These are phyloP conservation scores for Prietella phreatophila DNA, from an alignment of 2,113 vertebrate genomes.

Conservation along the genomic window DNA sequence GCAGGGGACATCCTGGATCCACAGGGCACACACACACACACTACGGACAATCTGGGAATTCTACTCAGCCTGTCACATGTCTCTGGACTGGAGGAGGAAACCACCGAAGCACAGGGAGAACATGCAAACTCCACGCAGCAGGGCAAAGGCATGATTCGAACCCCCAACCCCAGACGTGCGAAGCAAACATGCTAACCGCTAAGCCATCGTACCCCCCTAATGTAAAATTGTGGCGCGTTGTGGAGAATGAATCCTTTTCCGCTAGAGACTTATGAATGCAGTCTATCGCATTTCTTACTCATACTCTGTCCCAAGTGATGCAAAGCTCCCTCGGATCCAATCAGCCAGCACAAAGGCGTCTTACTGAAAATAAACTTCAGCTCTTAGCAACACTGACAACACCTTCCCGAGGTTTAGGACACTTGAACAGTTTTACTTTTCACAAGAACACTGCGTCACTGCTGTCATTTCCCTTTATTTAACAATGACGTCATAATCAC, in stretches of 20 bases:
- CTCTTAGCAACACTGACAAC: not conserved
- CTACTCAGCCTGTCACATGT: too few relatives aligned
- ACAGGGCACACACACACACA: too few relatives aligned
- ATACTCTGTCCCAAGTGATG: not conserved
- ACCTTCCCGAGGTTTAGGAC: not conserved
- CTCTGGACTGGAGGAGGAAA: too few relatives aligned
- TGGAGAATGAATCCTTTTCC: not conserved
- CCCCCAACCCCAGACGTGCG: too few relatives aligned
- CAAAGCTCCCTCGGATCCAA: not conserved
- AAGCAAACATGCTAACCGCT: too few relatives aligned
- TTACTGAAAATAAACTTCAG: not conserved
- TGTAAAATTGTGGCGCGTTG: too few relatives aligned
- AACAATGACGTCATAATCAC: not conserved
- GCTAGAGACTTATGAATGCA: not conserved
- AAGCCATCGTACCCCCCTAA: too few relatives aligned
- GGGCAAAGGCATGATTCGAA: too few relatives aligned
- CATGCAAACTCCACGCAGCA: too few relatives aligned
- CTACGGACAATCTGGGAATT: too few relatives aligned
- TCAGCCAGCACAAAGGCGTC: not conserved
- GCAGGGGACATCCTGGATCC: too few relatives aligned
- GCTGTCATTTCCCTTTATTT: not conserved
- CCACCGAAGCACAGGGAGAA: too few relatives aligned
- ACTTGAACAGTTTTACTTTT: not conserved
- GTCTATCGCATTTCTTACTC: not conserved
- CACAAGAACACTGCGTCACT: conserved; percentile 2